Evolutionary conservation across 2,888 invertebrate species (phyloP).

Genomic region (Tachina lurida): DNA sequence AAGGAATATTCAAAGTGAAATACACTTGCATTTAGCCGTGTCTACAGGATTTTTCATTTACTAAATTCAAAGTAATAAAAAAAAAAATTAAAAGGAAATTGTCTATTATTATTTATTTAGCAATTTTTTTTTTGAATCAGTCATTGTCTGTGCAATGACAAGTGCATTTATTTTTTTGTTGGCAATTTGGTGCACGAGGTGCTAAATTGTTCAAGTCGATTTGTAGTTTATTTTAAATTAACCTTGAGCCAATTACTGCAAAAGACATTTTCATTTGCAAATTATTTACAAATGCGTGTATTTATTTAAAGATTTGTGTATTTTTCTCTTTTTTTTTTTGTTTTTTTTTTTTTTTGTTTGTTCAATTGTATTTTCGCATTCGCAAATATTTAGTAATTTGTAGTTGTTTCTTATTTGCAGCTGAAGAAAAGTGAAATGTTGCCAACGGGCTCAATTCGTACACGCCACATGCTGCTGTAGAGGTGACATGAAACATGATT

Average conservation of each 20-base stretch:
- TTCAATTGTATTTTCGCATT: neutral
- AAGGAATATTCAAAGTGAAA: constrained; percentile 21
- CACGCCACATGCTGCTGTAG: constrained; percentile 59
- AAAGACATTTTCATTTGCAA: constrained; percentile 63
- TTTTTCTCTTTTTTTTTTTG: constrained; percentile 7
- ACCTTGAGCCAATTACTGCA: constrained; percentile 70
- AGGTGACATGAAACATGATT: constrained; percentile 69
- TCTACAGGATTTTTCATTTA: no score
- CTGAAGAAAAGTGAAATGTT: constrained; percentile 57
- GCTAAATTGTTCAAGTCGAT: constrained; percentile 63
- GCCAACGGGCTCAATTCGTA: constrained; percentile 56
- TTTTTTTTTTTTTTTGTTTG: constrained; percentile 5
- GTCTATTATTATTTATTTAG: constrained; percentile 42
- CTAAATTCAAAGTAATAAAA: no score
- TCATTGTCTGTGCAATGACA: neutral
- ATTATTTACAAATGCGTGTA: constrained; percentile 31
- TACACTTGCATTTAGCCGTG: neutral
- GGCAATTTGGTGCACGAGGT: constrained; percentile 48
- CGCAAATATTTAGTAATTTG: constrained; percentile 54
- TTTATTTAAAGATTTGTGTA: constrained; percentile 39
- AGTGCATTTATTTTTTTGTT: constrained; percentile 22
- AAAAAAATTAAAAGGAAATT: constrained; percentile 51
- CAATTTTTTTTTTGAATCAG: neutral
- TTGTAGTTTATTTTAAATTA: constrained; percentile 64
- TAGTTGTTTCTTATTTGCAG: constrained; percentile 58